Conservation (phyloP, 92 coral and sea anemone genomes). For the Scolanthus callimorphus region DNA sequence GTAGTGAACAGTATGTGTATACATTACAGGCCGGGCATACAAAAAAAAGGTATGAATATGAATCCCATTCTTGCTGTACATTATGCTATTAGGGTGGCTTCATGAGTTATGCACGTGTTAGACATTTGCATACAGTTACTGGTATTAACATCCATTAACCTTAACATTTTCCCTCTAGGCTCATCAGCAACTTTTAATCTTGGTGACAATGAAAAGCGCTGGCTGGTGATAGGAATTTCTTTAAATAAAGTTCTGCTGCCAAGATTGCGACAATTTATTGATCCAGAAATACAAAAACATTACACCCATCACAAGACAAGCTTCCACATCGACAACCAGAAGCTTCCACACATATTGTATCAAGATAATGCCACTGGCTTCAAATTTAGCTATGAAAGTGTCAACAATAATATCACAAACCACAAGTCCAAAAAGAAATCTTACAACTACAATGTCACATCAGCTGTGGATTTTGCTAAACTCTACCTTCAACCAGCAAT, state of each 20-base stretch:
- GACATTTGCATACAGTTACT: no score
- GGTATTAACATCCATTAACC: not conserved
- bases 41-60: no score
- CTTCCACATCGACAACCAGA: slow-evolving; percentile 47
- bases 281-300: slow-evolving; percentile 50
- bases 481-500: slow-evolving; percentile 67
- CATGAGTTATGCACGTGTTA: no score
- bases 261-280: slow-evolving; percentile 38
- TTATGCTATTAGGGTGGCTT: no score
- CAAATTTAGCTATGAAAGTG: slow-evolving; percentile 62
- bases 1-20: no score
- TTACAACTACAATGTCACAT: slow-evolving; percentile 67
- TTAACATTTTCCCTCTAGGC: not conserved
- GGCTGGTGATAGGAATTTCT: slow-evolving; percentile 80
- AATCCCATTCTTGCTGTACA: no score
- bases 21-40: no score
- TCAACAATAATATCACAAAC: slow-evolving; percentile 54
- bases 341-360: not conserved
- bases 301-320: slow-evolving; percentile 23
- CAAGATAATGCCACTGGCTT: slow-evolving; percentile 25
- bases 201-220: slow-evolving; percentile 62
- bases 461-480: slow-evolving; percentile 66
- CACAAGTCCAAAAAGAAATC: slow-evolving; percentile 31
- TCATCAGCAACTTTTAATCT: slow-evolving; percentile 36
- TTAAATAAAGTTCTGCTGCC: slow-evolving; percentile 66